These are phyloP conservation scores for Drosophila parvula DNA, from an alignment of 1,140 invertebrate species.

Conservation along the genomic window DNA sequence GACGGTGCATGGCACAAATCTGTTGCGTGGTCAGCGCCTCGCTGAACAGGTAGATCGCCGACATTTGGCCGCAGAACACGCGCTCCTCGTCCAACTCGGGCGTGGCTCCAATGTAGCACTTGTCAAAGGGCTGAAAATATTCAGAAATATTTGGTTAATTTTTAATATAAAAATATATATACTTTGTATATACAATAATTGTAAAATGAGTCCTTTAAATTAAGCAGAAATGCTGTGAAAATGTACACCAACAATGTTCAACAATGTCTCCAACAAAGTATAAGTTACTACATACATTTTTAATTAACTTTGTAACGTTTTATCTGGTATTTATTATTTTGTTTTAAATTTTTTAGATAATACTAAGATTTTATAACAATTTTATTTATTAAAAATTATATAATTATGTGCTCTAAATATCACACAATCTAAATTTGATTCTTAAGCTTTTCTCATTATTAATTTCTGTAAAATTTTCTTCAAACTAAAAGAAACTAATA, in stretches of 20 bases:
- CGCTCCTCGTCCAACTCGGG: conserved; percentile 97
- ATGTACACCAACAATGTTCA: background rate
- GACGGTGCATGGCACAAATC: conserved; percentile 97
- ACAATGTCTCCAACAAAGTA: background rate
- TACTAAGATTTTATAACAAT: too few relatives aligned
- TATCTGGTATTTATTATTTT: too few relatives aligned
- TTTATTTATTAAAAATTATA: too few relatives aligned
- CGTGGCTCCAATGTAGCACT: conserved; percentile 99
- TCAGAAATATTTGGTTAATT: background rate
- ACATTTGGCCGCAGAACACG: conserved; percentile 99
- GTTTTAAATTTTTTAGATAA: too few relatives aligned
- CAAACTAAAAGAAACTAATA: too few relatives aligned
- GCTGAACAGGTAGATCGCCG: conserved; percentile 98
- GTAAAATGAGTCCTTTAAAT: too few relatives aligned
- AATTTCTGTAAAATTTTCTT: too few relatives aligned
- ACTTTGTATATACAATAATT: background rate
- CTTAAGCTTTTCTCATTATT: too few relatives aligned
- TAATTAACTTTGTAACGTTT: too few relatives aligned
- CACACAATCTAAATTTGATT: background rate
- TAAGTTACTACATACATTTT: too few relatives aligned
- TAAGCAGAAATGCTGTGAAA: background rate
- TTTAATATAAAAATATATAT: too few relatives aligned
- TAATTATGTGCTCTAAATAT: background rate
- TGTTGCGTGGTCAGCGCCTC: conserved; percentile 98
- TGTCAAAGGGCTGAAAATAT: conserved; percentile 95